Base-by-base conservation (phyloP, 2,888 invertebrate species). In the Oxytorus armatus region DNA sequence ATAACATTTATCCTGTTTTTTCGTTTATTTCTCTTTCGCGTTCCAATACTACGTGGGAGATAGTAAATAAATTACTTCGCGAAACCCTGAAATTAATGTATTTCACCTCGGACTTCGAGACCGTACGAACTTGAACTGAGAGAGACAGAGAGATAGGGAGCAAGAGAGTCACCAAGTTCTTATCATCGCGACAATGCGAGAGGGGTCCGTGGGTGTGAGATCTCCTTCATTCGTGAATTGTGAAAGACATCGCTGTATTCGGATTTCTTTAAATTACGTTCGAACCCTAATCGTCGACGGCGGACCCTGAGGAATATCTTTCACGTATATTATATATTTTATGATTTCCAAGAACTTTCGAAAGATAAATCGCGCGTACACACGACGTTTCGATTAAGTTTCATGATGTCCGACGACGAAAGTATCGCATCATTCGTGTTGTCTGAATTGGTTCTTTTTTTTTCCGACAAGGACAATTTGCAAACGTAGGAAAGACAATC, bases 21-120 rank as follows among this genome's bases (percentile, higher is more conserved):
- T 36, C n/a, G n/a, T n/a, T n/a, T n/a, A n/a, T 36, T 10, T 8
- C 8, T 36, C 10, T 8, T 36, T 8, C 3, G 8, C 10, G 36
- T 36, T 10, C 10, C 36, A 8, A 36, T 36, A 36, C 36, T 8
- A 4, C 8, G 23, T 51, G n/a, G 25, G n/a, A 5, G 57, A 25
- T 57, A 21, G 10, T 29, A 21, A 25, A 59, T 63, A 39, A 36
- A 63, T 63, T 23, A 36, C 55, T n/a, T n/a, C 25, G 55, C 21
- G 11, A 8, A 42, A 53, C 53, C 55, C 21, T 29, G 53, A 55
- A 42, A 33, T 57, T 57, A 57, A 57, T 57, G 21, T 21, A 5
- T n/a, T 29, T 36, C 36, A 59, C 36, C 59, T 59, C 39, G 51
- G 51, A 51, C 51, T 23, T 59, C 39, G 59, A 59, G 59, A 39